Evolutionary conservation across 1,140 invertebrate species (phyloP), one percentile per base, ranked within the genome.

Genomic region (Stegodyphus mimosarum): DNA sequence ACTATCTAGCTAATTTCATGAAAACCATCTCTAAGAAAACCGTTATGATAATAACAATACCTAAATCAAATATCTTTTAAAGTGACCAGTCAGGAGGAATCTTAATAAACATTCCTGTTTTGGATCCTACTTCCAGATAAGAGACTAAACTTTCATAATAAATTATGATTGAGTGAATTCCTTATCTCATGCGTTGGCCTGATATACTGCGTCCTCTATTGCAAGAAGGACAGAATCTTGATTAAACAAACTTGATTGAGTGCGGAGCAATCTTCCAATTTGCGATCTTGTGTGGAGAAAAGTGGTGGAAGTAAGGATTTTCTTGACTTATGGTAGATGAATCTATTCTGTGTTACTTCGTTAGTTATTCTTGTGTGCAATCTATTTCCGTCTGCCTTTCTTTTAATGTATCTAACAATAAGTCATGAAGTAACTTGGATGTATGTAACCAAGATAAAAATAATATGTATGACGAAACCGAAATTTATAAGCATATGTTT

Each of bases 241-340:
- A 78, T 78, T 78, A 78, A 78, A 78, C 76, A 78, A 69, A 78
- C 64, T 78, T 78, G 76, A 78, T 78, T 78, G 76, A 78, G 64
- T 51, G 48, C 49, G 51, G 66, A 52, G 50, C 63, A 70, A 69
- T 78, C 63, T 78, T 69, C 76, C 76, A 5, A 18, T n/a, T 13
- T 15, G 51, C n/a, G 13, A 55, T 53, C 9, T 53, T 67, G 52
- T 51, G 64, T 60, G 55, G 9, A 60, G 55, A 60, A 60, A 60
- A 60, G 15, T 60, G 55, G 15, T 11, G 15, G 55, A 60, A 60
- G 55, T 60, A 60, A 15, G 33, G 33, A 33, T 33, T 33, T 33
- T 33, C 33, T 33, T 33, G 33, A 33, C 33, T 33, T 33, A 33
- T 33, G 33, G 33, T 3, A 33, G 33, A 33, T 33, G 33, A 33